Evolutionary conservation across 2,797 vertebrate species (phyloP).

Genomic region (Neosilurus hyrtlii): DNA sequence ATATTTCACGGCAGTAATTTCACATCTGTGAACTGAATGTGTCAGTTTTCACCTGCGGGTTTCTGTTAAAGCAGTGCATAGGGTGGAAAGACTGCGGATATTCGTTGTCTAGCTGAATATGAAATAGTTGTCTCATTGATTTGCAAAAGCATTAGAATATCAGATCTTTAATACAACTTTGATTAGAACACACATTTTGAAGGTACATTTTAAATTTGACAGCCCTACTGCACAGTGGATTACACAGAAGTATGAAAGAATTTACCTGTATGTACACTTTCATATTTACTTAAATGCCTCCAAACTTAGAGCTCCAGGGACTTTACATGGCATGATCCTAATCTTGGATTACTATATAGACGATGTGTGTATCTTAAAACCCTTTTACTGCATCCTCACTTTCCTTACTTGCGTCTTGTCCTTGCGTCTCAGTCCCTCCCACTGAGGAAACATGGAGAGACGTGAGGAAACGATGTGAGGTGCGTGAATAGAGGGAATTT

Average conservation of each 20-base stretch:
- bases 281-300: neutral
- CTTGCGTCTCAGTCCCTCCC: too few species aligned
- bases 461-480: too few species aligned
- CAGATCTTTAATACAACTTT: neutral
- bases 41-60: neutral
- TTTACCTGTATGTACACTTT: neutral
- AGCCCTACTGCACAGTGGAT: neutral
- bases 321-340: neutral
- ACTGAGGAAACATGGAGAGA: too few species aligned
- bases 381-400: too few species aligned
- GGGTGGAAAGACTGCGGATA: neutral
- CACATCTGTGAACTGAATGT: neutral
- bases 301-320: neutral
- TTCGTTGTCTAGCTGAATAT: too few species aligned
- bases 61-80: neutral
- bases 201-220: neutral
- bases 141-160: neutral
- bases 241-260: neutral
- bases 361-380: too few species aligned
- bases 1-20: neutral
- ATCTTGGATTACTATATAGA: neutral
- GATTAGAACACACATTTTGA: neutral
- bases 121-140: neutral
- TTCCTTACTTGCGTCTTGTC: too few species aligned
- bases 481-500: too few species aligned